These are phyloP conservation scores for Pelobates fuscus DNA, from an alignment of 2,113 vertebrate genomes.

Conservation along the genomic window DNA sequence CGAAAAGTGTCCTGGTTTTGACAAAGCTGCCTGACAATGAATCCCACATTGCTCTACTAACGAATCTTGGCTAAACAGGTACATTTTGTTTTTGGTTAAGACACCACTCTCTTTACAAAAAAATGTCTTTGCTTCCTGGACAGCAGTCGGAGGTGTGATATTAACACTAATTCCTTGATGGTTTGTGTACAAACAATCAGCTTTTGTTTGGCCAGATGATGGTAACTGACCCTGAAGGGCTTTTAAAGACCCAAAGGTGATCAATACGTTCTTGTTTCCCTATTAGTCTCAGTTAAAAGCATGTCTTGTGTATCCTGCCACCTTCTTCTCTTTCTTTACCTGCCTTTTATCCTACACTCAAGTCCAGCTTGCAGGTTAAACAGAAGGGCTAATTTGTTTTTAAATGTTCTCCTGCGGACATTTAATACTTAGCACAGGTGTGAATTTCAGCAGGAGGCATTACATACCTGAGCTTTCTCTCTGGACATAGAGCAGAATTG, in stretches of 20 bases:
- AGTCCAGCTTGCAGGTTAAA: slow-evolving; percentile 41
- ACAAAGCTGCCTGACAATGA: no score
- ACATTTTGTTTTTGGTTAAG: no score
- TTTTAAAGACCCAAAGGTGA: background rate
- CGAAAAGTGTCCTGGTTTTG: no score
- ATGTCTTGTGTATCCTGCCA: background rate
- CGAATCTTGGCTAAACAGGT: no score
- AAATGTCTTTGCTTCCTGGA: background rate
- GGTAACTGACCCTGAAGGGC: slow-evolving; percentile 18
- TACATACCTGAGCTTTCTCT: slow-evolving; percentile 10
- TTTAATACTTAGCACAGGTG: slow-evolving; percentile 70
- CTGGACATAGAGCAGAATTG: no score
- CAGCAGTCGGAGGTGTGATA: background rate
- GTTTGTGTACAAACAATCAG: background rate
- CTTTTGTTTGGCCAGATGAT: slow-evolving; percentile 19
- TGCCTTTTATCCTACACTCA: slow-evolving; percentile 21
- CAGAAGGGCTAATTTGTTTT: slow-evolving; percentile 63
- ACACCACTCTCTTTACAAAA: no score
- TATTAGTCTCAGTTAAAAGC: background rate
- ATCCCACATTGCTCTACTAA: no score
- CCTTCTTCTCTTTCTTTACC: background rate
- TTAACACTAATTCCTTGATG: background rate
- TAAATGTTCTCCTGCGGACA: slow-evolving; percentile 60
- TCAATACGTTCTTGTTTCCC: background rate
- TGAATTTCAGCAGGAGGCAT: slow-evolving; percentile 31